Evolutionary conservation across 2,113 vertebrate species (phyloP), one percentile per base, ranked within the genome.

Genomic region (Heloderma charlesbogerti): DNA sequence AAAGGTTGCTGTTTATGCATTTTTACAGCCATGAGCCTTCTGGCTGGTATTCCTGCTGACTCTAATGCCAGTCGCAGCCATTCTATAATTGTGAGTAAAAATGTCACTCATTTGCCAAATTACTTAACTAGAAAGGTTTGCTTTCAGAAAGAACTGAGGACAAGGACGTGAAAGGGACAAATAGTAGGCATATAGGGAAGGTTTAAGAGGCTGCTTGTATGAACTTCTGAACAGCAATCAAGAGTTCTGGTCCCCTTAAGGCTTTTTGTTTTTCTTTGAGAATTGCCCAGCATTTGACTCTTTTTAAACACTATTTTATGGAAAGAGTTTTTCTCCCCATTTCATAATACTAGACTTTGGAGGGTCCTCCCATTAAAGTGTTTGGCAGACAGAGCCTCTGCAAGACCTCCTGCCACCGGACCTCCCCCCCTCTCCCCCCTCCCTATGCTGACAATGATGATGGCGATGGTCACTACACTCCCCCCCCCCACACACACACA

Each of bases 91-190:
- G 90, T 88, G 91, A 91, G 92, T 86, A 86, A 94, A 92, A 89
- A 92, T 93, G 81, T 87, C 79, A 77, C 89, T 89, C 31, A 9
- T 95, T 96, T 2, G 34, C 94, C 94, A 93, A 89, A 92, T 91
- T 80, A 27, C 89, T 95, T 93, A 94, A 93, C 93, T 92, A 93
- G 94, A 92, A 95, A 88, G 87, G 89, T 91, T 96, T 95, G 92
- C 95, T 96, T 92, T 79, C 89, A 93, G 25, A 72, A 79, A 87
- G 69, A 51, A 88, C 90, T 71, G 51, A 69, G 75, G 1, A 0
- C 80, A 93, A 91, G 92, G 84, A 86, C 63, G 48, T 54, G 27
- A 25, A 74, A 85, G 48, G 54, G 34, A 88, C 22, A 4, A 10
- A 40, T 66, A 18, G 57, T 6, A 9, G 37, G 29, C 37, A 27